phyloP scores from a whole-genome alignment of 92 coral and sea anemone genomes.

The Nematostella vectensis region DNA sequence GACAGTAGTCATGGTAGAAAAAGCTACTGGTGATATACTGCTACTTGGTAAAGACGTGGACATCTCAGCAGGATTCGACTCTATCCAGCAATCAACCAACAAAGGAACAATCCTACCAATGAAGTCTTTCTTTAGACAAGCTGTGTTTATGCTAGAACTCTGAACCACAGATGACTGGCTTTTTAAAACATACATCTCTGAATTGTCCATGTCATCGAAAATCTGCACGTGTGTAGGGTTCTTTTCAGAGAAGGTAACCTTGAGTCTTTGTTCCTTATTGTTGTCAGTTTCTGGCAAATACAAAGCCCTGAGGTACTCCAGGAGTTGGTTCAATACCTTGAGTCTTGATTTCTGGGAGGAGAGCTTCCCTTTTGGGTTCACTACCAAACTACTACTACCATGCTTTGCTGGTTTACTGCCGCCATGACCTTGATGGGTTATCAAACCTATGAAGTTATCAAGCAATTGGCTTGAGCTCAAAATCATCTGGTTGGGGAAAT shows the following conservation, averaged over 20 bases:
- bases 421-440: constrained; percentile 45
- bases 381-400: constrained; percentile 21
- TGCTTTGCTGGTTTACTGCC: constrained; percentile 1
- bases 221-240: neutral
- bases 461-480: constrained; percentile 51
- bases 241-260: neutral
- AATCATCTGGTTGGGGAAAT: constrained; percentile 48
- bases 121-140: constrained; percentile 22
- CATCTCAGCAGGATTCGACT: constrained; percentile 78
- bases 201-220: neutral
- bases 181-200: neutral
- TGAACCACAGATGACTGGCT: neutral
- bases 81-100: constrained; percentile 86
- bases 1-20: constrained; percentile 50
- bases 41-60: constrained; percentile 50
- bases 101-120: constrained; percentile 58
- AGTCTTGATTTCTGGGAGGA: constrained; percentile 69
- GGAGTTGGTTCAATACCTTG: constrained; percentile 56
- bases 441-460: constrained; percentile 60
- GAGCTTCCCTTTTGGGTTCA: constrained; percentile 78
- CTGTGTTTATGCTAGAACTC: neutral
- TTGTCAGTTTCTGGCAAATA: constrained; percentile 6
- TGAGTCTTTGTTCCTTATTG: neutral
- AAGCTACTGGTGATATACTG: constrained; percentile 24
- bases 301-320: constrained; percentile 39